These are phyloP conservation scores for Limanda limanda DNA, from an alignment of 2,113 vertebrate genomes.

Conservation along the genomic window DNA sequence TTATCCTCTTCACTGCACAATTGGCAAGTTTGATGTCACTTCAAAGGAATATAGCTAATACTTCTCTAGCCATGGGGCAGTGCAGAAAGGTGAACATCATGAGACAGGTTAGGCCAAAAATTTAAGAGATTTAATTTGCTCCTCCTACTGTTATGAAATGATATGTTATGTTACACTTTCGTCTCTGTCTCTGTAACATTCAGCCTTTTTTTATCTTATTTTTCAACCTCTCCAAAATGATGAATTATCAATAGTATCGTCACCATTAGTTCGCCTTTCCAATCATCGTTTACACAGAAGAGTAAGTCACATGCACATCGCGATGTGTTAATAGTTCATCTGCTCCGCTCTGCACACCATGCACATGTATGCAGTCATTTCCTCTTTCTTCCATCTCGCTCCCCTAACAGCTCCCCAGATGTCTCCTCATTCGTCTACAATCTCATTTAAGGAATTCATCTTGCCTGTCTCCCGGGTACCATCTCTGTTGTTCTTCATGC, in stretches of 20 bases:
- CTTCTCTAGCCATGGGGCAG: neutral
- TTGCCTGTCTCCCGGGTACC: slow-evolving; percentile 68
- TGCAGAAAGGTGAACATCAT: neutral
- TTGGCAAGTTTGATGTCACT: neutral
- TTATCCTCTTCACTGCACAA: neutral
- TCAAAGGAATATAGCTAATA: neutral
- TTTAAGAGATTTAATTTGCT: neutral
- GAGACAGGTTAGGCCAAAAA: neutral
- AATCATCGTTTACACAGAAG: slow-evolving; percentile 20
- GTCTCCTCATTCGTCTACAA: slow-evolving; percentile 64
- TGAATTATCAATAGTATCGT: slow-evolving; percentile 19
- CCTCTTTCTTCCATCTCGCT: slow-evolving; percentile 37
- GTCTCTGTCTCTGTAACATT: no score
- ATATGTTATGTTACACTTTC: neutral
- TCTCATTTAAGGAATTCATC: slow-evolving; percentile 81
- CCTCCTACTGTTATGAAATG: neutral
- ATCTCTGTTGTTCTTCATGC: slow-evolving; percentile 71
- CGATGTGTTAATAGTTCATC: slow-evolving; percentile 39
- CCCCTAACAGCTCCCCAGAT: slow-evolving; percentile 63
- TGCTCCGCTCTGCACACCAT: slow-evolving; percentile 22
- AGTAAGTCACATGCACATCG: slow-evolving; percentile 25
- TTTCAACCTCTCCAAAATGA: slow-evolving; percentile 1
- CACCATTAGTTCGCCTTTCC: neutral
- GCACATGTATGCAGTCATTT: slow-evolving; percentile 24
- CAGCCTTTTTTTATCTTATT: neutral